phyloP scores from a whole-genome alignment of 2,797 vertebrate species.

The Pantherophis alleghaniensis region DNA sequence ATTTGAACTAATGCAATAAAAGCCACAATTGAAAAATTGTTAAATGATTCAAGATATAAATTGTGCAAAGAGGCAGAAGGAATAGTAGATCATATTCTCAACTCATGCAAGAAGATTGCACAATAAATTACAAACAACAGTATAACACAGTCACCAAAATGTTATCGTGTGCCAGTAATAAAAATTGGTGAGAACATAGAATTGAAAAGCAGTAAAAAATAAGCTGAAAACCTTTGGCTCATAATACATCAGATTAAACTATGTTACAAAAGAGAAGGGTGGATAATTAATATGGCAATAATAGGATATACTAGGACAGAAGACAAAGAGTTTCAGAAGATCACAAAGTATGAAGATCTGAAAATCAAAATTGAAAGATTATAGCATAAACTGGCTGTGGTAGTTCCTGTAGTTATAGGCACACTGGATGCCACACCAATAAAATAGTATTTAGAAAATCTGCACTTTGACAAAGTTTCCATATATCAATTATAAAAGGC shows the following conservation, averaged over 20 bases:
- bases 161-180: neutral
- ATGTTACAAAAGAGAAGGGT: neutral
- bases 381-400: neutral
- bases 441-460: neutral
- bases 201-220: neutral
- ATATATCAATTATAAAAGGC: neutral
- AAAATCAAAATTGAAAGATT: neutral
- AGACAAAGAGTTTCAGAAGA: neutral
- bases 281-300: neutral
- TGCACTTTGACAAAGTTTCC: neutral
- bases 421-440: neutral
- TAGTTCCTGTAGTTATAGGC: neutral
- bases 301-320: neutral
- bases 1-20: neutral
- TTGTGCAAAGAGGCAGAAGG: neutral
- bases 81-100: neutral
- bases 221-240: neutral
- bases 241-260: neutral
- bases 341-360: neutral
- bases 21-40: neutral
- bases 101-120: neutral
- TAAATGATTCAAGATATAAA: neutral
- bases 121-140: neutral
- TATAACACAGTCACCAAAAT: neutral
- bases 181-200: neutral